These are phyloP conservation scores for Corbicula japonica DNA, from an alignment of 2,888 invertebrate species.

Conservation along the genomic window DNA sequence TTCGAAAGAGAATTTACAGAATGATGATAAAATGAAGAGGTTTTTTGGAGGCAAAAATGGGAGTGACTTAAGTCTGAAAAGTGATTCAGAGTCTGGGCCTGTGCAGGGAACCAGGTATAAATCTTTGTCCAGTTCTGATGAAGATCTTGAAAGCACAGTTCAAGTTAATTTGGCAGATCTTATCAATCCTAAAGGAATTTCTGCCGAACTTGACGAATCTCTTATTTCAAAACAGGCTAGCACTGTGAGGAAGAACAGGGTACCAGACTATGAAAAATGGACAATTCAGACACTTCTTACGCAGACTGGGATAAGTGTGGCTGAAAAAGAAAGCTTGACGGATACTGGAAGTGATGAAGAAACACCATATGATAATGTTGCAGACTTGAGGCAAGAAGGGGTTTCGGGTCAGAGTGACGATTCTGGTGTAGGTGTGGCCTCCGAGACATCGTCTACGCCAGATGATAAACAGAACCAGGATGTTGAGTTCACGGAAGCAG, in stretches of 20 bases:
- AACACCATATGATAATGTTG: constrained; percentile 50
- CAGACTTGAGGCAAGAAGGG: too few species aligned
- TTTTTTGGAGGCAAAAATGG: constrained; percentile 24
- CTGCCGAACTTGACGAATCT: background rate
- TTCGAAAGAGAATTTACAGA: constrained; percentile 7
- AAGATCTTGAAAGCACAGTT: constrained; percentile 8
- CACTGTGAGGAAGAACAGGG: constrained; percentile 23
- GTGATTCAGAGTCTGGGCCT: constrained; percentile 18
- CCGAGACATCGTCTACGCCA: constrained; percentile 27
- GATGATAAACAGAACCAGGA: constrained; percentile 35
- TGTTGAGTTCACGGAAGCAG: background rate
- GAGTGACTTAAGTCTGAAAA: background rate
- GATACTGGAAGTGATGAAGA: constrained; percentile 65
- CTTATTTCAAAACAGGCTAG: background rate
- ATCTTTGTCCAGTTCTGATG: constrained; percentile 51
- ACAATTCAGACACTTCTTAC: constrained; percentile 65
- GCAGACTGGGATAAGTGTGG: constrained; percentile 53
- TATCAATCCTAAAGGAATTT: background rate
- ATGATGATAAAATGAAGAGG: constrained; percentile 47
- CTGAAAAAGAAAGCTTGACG: constrained; percentile 45
- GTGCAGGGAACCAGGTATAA: constrained; percentile 34
- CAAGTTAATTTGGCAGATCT: constrained; percentile 4
- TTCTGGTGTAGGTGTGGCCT: constrained; percentile 36
- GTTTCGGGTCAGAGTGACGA: constrained; percentile 45
- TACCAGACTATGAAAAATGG: constrained; percentile 71